A percentile compares a stretch with the other conserved stretches of the same genome.
These are phyloP conservation scores for Epinephelus moara DNA, from an alignment of 2,113 vertebrate genomes.

Conservation along the genomic window DNA sequence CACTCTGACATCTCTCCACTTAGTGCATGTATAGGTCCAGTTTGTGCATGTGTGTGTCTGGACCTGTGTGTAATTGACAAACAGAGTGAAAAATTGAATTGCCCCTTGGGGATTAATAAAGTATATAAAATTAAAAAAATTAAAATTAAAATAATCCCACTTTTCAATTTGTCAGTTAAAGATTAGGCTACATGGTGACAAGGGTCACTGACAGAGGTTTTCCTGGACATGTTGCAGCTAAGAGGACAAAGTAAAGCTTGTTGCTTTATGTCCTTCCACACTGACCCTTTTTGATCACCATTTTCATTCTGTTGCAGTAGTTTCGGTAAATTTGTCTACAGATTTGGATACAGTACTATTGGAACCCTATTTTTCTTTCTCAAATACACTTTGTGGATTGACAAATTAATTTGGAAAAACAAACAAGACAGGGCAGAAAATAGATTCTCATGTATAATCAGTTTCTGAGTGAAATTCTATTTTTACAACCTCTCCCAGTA, in stretches of 20 bases:
- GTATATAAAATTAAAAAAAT: too few relatives aligned
- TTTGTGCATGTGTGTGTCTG: too few relatives aligned
- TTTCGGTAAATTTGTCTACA: not conserved
- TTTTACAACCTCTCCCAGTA: not conserved
- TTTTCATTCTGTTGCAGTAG: constrained; percentile 4
- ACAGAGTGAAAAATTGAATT: too few relatives aligned
- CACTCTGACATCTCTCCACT: too few relatives aligned
- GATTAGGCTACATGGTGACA: constrained; percentile 22
- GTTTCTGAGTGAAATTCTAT: not conserved
- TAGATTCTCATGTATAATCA: not conserved
- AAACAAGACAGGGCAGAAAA: not conserved
- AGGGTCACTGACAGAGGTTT: constrained; percentile 3
- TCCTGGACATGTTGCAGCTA: not conserved
- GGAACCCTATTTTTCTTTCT: not conserved
- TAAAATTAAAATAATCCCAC: too few relatives aligned
- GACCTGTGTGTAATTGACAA: too few relatives aligned
- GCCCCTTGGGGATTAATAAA: too few relatives aligned
- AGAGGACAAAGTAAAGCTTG: constrained; percentile 5
- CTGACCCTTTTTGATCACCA: constrained; percentile 10
- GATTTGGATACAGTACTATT: not conserved
- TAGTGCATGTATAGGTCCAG: too few relatives aligned
- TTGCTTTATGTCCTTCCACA: not conserved
- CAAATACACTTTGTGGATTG: constrained; percentile 20
- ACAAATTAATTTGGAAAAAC: not conserved
- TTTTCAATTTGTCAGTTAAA: constrained; percentile 30